phyloP scores from a whole-genome alignment of 2,888 invertebrate species.

The Eulithis testata region DNA sequence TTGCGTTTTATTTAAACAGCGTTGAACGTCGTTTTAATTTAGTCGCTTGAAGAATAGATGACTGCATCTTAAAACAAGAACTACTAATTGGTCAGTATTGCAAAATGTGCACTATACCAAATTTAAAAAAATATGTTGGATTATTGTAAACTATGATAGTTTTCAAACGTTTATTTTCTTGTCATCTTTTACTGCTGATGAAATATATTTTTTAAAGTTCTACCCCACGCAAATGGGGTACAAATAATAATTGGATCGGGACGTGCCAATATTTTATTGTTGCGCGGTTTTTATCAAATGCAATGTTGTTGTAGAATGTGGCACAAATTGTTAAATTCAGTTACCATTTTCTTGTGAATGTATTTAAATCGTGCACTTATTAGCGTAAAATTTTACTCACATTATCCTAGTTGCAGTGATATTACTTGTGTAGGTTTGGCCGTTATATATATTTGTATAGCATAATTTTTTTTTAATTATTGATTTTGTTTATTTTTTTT shows the following conservation, averaged over 20 bases:
- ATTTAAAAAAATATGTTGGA: too few relatives aligned
- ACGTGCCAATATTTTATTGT: conserved; percentile 25
- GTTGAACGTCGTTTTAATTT: too few relatives aligned
- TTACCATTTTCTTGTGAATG: conserved; percentile 68
- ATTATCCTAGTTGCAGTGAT: conserved; percentile 57
- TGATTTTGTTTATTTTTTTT: conserved; percentile 36
- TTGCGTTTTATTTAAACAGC: too few relatives aligned
- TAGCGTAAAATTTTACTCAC: conserved; percentile 28
- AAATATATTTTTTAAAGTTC: too few relatives aligned
- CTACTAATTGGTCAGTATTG: neutral
- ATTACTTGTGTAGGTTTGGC: conserved; percentile 60
- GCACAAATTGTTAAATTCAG: conserved; percentile 61
- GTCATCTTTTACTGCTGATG: too few relatives aligned
- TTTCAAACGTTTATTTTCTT: too few relatives aligned
- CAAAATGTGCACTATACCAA: too few relatives aligned
- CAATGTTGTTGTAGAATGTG: conserved; percentile 42
- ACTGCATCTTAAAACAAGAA: neutral
- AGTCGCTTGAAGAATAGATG: too few relatives aligned
- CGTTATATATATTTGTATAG: conserved; percentile 25
- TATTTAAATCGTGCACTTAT: conserved; percentile 54
- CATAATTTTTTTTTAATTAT: conserved; percentile 26
- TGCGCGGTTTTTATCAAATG: conserved; percentile 22
- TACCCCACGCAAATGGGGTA: too few relatives aligned
- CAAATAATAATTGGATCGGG: neutral
- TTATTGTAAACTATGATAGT: too few relatives aligned